Evolutionary conservation across 1,140 invertebrate genomes (phyloP).

Genomic region (Drosophila takahashii): DNA sequence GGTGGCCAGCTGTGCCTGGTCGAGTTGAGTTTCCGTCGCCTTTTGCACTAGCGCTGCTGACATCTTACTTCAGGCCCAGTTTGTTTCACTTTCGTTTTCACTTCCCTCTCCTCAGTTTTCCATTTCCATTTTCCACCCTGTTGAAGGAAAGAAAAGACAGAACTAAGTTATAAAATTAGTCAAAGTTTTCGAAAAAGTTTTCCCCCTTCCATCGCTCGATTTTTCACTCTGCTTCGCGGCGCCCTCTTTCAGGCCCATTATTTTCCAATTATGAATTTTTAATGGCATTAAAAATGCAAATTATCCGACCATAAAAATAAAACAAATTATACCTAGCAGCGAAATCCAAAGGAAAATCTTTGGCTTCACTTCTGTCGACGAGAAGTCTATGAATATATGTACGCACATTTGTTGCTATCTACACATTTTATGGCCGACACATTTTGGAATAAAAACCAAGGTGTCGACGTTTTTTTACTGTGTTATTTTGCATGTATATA

Average conservation of each 20-base stretch:
- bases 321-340: constrained; percentile 25
- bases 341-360: constrained; percentile 43
- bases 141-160: neutral
- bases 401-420: constrained; percentile 1
- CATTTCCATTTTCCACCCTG: constrained; percentile 56
- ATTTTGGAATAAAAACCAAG: constrained; percentile 8
- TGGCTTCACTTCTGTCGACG: constrained; percentile 25
- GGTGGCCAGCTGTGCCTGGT: constrained; percentile 56
- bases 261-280: constrained; percentile 72
- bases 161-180: constrained; percentile 20
- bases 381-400: constrained; percentile 25
- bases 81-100: constrained; percentile 50
- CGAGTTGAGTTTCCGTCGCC: constrained; percentile 21
- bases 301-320: constrained; percentile 59
- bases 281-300: constrained; percentile 70
- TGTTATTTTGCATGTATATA: neutral
- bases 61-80: constrained; percentile 37
- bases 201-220: neutral
- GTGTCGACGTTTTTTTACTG: constrained; percentile 10
- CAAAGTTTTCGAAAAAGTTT: constrained; percentile 31
- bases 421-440: constrained; percentile 18
- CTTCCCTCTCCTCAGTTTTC: constrained; percentile 38
- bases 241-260: constrained; percentile 49
- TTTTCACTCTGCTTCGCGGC: constrained; percentile 2
- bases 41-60: constrained; percentile 34